Evolutionary conservation across 2,888 invertebrate species (phyloP), one percentile per base, ranked within the genome.

Genomic region (Diarsia brunnea): DNA sequence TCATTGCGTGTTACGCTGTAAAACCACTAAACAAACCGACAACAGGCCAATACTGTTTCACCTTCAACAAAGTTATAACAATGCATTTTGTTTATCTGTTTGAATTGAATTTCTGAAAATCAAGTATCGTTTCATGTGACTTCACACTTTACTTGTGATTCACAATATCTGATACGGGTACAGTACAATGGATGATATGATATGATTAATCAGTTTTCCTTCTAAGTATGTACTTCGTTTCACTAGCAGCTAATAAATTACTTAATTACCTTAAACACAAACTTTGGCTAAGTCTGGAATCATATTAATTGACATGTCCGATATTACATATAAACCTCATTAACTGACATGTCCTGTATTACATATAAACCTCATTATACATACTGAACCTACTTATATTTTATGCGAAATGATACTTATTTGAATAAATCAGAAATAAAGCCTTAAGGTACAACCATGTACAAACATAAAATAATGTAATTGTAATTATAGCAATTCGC

Each of bases 231-330:
- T 19, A 31, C 58, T 31, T 53, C 53, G 31, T 61, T 21, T 55
- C n/a, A n/a, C 65, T 27, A 69, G 12, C 21, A 38, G 14, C 68
- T 69, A 74, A 78, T 82, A 82, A 82, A 74, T 82, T 71, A 81
- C 78, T 78, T 73, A 78, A 64, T 73, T 78, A 78, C 55, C 64
- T 51, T 81, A 82, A 82, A 74, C n/a, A 69, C 64, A 49, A 66
- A 74, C 68, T 73, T 78, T 71, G 71, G 68, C 55, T 58, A 61
- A 3, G 43, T 61, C 51, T 68, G 68, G 49, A 49, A 53, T 58
- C 2, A 64, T 51, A 69, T 31, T 51, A 63, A 64, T 47, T 38
- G 53, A 4, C 24, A 49, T 68, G 10, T 31, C 21, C 38, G 61
- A 16, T n/a, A n/a, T n/a, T n/a, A n/a, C n/a, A n/a, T n/a, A n/a